Evolutionary conservation across 2,888 invertebrate genomes (phyloP).

Genomic region (Epinotia bilunana): DNA sequence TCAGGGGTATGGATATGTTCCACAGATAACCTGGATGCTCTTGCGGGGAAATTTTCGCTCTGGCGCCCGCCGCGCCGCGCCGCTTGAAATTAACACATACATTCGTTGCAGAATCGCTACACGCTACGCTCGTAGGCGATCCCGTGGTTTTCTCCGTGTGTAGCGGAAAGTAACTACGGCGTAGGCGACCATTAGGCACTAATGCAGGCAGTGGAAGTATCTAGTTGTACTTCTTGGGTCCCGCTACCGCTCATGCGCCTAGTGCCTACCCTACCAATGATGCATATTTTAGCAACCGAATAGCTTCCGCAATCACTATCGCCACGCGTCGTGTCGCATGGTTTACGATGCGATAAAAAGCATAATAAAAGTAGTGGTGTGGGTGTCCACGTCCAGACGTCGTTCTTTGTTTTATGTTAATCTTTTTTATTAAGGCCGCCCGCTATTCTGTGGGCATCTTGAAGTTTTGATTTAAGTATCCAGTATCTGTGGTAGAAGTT

Average conservation of each 20-base stretch:
- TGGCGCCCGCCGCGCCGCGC: background rate
- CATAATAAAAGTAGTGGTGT: slow-evolving; percentile 65
- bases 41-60: background rate
- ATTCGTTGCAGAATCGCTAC: too few relatives aligned
- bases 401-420: slow-evolving; percentile 69
- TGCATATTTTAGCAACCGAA: slow-evolving; percentile 57
- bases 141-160: too few relatives aligned
- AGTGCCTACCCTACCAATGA: too few relatives aligned
- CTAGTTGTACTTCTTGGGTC: background rate
- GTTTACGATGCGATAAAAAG: slow-evolving; percentile 54
- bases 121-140: too few relatives aligned
- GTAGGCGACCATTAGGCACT: too few relatives aligned
- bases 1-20: background rate
- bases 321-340: slow-evolving; percentile 43
- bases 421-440: slow-evolving; percentile 65
- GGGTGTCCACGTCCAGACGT: too few relatives aligned
- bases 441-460: slow-evolving; percentile 55
- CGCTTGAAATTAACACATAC: background rate
- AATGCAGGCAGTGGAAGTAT: too few relatives aligned
- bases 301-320: slow-evolving; percentile 56
- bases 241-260: too few relatives aligned
- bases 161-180: too few relatives aligned
- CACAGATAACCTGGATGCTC: too few relatives aligned
- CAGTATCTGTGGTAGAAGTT: slow-evolving; percentile 28
- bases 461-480: slow-evolving; percentile 48